Base-by-base conservation (phyloP, 2,113 vertebrate genomes). In the Callithrix jacchus region DNA sequence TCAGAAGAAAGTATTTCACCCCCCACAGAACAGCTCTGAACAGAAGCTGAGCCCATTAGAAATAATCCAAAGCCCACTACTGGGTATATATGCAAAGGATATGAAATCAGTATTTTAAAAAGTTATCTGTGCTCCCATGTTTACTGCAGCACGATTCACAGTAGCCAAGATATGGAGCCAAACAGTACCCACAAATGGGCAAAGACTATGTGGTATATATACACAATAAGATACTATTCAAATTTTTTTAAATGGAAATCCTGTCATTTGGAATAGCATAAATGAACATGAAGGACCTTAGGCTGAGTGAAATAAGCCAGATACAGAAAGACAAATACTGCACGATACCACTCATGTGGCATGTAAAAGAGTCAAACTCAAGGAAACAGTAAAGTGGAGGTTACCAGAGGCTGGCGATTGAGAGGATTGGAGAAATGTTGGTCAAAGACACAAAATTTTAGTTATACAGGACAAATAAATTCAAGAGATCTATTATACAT, bases 1-100 rank as follows among this genome's bases (percentile, higher is more conserved):
- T 95, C 76, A 68, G 32, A 87, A 97, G 85, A 47, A 85, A 98
- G 68, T 37, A 56, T 47, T 89, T 91, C 8, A 3, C 47, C 23
- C 35, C 3, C 11, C 92, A 54, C 17, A 70, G 40, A 81, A 71
- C 32, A 87, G 45, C 54, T 93, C 30, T 92, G 66, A 92, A 68
- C 42, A 68, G 21, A 25, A 89, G 71, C 74, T 79, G 61, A 86
- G 40, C 45, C 42, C 32, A 6, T 82, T 68, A 42, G 42, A 37
- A 66, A 14, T 56, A 40, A 76, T 68, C 47, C 25, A 89, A 9
- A 32, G 21, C 76, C 8, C 47, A 83, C 7, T 49, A 64, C 32
- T 49, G 35, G 2, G 40, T 74, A 21, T 74, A 61, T 49, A 83
- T 45, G 17, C 40, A 30, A 74, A 74, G n/a, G 32, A 74, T 49